phyloP scores from a whole-genome alignment of 2,888 invertebrate species.

The Limenitis camilla region DNA sequence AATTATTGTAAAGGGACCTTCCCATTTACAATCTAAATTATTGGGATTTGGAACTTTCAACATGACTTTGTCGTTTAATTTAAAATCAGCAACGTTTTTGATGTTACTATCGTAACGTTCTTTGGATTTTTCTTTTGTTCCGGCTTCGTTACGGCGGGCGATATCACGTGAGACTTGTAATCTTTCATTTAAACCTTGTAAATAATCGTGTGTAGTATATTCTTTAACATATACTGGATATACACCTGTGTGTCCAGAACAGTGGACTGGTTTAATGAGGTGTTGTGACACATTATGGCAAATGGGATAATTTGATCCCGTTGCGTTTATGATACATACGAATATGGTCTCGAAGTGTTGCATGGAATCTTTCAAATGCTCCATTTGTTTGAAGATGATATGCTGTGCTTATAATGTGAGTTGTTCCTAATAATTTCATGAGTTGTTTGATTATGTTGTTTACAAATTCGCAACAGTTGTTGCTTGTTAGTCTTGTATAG shows the following conservation, averaged over 20 bases:
- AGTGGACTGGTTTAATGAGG: slow-evolving; percentile 32
- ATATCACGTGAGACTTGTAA: slow-evolving; percentile 28
- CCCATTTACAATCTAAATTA: slow-evolving; percentile 34
- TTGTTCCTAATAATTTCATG: slow-evolving; percentile 31
- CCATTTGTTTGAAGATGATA: slow-evolving; percentile 37
- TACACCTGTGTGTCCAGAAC: too few relatives aligned
- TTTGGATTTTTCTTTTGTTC: slow-evolving; percentile 35
- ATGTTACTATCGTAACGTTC: slow-evolving; percentile 30
- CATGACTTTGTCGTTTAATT: slow-evolving; percentile 21
- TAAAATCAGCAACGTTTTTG: slow-evolving; percentile 28
- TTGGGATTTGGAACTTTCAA: slow-evolving; percentile 31
- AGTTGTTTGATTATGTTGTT: slow-evolving; percentile 34
- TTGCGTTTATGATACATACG: slow-evolving; percentile 31
- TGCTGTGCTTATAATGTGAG: slow-evolving; percentile 32
- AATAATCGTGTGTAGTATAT: too few relatives aligned
- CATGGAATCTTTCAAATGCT: slow-evolving; percentile 34
- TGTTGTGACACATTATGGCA: slow-evolving; percentile 37
- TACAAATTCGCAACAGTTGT: slow-evolving; percentile 32
- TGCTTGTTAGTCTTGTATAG: slow-evolving; percentile 35
- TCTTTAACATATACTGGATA: slow-evolving; percentile 28
- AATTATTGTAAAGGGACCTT: slow-evolving; percentile 29
- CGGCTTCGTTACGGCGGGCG: slow-evolving; percentile 25
- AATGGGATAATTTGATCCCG: slow-evolving; percentile 36
- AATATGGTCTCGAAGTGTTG: slow-evolving; percentile 32
- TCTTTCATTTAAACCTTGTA: too few relatives aligned